Evolutionary conservation across 2,113 vertebrate species (phyloP).

Genomic region (Varanus salvator): DNA sequence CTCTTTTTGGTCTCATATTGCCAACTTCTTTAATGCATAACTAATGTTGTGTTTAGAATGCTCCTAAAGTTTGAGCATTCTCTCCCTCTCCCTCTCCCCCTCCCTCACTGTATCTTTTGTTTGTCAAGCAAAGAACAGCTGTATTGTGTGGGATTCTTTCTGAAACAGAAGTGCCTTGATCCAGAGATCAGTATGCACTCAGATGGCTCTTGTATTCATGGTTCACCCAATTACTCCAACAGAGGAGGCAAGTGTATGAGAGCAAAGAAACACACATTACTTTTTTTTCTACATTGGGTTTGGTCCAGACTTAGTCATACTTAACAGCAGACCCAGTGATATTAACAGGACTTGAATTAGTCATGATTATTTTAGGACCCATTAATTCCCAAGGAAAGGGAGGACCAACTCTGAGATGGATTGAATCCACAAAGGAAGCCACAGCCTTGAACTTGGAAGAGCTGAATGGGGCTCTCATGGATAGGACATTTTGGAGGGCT

Average conservation of each 20-base stretch:
- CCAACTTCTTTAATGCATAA: not conserved
- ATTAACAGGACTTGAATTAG: too few species aligned
- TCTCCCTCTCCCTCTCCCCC: too few species aligned
- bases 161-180: not conserved
- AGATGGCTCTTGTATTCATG: not conserved
- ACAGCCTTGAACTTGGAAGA: too few species aligned
- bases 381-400: too few species aligned
- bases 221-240: not conserved
- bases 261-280: not conserved
- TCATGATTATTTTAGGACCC: too few species aligned
- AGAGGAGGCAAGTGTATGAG: too few species aligned
- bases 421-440: too few species aligned
- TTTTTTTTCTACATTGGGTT: not conserved
- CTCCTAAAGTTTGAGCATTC: not conserved
- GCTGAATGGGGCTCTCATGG: too few species aligned
- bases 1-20: not conserved
- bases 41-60: not conserved
- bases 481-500: too few species aligned
- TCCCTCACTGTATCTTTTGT: not conserved
- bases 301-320: not conserved
- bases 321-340: not conserved
- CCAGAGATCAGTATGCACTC: not conserved
- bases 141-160: not conserved
- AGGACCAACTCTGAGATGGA: too few species aligned
- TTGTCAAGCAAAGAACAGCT: not conserved